phyloP scores from a whole-genome alignment of 2,888 invertebrate species.

The Drosophila kanekoi region DNA sequence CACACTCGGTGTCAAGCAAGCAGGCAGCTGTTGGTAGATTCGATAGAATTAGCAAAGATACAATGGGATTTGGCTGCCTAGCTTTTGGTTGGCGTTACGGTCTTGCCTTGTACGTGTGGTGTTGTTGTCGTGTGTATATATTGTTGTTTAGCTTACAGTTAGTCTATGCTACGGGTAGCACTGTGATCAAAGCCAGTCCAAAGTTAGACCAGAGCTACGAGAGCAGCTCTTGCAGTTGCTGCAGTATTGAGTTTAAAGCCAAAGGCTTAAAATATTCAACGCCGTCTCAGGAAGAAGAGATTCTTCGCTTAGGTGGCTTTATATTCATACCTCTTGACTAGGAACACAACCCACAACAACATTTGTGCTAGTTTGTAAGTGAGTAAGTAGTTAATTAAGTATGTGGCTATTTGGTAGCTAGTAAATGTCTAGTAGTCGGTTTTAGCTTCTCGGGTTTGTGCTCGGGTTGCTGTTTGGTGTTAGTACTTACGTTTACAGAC shows the following conservation, averaged over 20 bases:
- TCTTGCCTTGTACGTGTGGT: conserved; percentile 44
- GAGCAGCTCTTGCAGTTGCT: conserved; percentile 1
- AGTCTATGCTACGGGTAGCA: conserved; percentile 52
- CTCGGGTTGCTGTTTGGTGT: conserved; percentile 39
- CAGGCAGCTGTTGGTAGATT: conserved; percentile 88
- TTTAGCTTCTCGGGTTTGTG: conserved; percentile 40
- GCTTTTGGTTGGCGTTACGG: conserved; percentile 34
- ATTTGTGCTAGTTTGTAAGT: conserved; percentile 62
- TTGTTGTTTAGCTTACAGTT: conserved; percentile 55
- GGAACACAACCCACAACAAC: neutral
- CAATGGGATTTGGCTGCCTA: neutral
- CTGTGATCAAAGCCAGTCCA: conserved; percentile 49
- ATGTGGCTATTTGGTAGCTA: conserved; percentile 44
- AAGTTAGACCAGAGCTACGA: conserved; percentile 16
- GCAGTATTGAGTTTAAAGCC: neutral
- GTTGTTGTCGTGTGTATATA: conserved; percentile 37
- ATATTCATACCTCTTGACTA: neutral
- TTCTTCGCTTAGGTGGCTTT: neutral
- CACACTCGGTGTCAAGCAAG: conserved; percentile 92
- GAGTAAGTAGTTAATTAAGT: conserved; percentile 47
- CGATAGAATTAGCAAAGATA: conserved; percentile 23
- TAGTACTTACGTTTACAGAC: conserved; percentile 91
- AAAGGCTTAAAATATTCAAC: neutral
- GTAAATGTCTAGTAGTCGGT: conserved; percentile 53
- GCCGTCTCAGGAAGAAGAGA: neutral